Evolutionary conservation across 2,888 invertebrate genomes (phyloP).

Genomic region (Microctonus hyperodae): DNA sequence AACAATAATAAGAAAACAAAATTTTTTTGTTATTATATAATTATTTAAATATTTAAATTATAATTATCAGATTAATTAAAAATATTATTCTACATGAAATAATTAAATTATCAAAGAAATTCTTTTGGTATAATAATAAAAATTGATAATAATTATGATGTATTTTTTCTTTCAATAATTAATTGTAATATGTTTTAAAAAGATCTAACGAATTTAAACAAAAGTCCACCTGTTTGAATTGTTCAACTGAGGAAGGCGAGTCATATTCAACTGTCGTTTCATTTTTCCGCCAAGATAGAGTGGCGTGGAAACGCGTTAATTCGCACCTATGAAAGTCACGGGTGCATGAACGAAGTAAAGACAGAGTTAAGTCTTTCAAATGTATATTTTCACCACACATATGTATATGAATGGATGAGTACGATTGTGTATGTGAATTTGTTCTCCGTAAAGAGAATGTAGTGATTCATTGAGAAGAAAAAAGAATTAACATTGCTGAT

Average conservation of each 20-base stretch:
- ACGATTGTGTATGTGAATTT: background rate
- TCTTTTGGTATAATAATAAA: too few relatives aligned
- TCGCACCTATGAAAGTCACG: constrained; percentile 38
- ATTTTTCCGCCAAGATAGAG: constrained; percentile 28
- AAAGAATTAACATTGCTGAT: constrained; percentile 1
- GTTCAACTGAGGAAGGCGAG: background rate
- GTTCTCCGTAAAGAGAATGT: constrained; percentile 4
- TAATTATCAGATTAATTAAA: constrained; percentile 13
- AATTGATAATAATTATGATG: too few relatives aligned
- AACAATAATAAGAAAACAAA: constrained; percentile 30
- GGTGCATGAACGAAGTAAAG: constrained; percentile 30
- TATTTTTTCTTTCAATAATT: background rate
- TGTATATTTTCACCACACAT: background rate
- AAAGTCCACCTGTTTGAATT: constrained; percentile 7
- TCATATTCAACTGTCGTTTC: constrained; percentile 11
- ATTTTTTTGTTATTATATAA: background rate
- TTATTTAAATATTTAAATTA: background rate
- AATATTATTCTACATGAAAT: constrained; percentile 2
- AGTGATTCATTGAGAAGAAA: constrained; percentile 28
- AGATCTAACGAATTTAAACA: constrained; percentile 8
- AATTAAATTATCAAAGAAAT: too few relatives aligned
- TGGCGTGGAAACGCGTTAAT: constrained; percentile 40
- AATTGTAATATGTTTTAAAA: background rate
- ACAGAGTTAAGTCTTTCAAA: background rate
- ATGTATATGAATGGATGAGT: too few relatives aligned